Evolutionary conservation across 2,113 vertebrate genomes (phyloP).

Genomic region (Seriola rivoliana): DNA sequence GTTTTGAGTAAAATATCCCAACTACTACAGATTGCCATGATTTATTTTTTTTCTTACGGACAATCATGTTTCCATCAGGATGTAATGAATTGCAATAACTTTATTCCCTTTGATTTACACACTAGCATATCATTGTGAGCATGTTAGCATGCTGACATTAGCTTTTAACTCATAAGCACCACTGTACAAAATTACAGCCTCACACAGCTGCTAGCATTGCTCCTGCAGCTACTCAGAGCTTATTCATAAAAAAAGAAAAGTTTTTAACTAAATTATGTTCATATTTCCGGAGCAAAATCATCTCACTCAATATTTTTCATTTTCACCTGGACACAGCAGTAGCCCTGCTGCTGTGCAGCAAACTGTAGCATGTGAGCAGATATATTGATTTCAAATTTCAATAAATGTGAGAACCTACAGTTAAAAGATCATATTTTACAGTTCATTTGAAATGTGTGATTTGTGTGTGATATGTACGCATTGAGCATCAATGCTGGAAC

Average conservation of each 20-base stretch:
- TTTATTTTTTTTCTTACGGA: too few species aligned
- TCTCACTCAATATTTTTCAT: not conserved
- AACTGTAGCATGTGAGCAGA: not conserved
- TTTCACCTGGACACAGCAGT: not conserved
- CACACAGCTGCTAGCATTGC: not conserved
- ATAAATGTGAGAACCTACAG: conserved; percentile 5
- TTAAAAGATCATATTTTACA: not conserved
- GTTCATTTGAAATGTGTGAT: not conserved
- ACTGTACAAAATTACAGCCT: not conserved
- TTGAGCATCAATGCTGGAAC: conserved; percentile 1
- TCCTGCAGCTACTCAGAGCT: too few species aligned
- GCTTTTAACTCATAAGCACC: not conserved
- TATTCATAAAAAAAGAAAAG: too few species aligned
- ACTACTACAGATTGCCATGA: too few species aligned
- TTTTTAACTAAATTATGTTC: too few species aligned
- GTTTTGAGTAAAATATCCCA: too few species aligned
- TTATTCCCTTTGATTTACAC: not conserved
- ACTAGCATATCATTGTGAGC: too few species aligned
- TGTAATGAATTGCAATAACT: not conserved
- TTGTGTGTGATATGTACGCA: not conserved
- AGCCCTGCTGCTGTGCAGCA: not conserved
- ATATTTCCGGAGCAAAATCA: not conserved
- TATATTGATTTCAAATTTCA: conserved; percentile 37
- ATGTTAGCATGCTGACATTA: not conserved
- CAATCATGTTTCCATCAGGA: not conserved